phyloP scores from a whole-genome alignment of 2,888 invertebrate species.

The Pollenia angustigena region DNA sequence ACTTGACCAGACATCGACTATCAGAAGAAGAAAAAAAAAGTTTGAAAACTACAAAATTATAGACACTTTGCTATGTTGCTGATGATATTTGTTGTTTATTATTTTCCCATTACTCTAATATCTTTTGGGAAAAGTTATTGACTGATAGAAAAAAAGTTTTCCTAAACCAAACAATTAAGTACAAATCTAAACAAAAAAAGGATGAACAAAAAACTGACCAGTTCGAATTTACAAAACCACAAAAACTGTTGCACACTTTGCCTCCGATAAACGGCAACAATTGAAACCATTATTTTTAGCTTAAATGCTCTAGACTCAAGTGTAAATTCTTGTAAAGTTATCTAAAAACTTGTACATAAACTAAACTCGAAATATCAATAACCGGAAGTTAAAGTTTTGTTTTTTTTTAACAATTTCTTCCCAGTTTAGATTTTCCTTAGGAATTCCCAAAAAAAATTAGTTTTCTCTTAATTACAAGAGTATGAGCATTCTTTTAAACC shows the following conservation, averaged over 20 bases:
- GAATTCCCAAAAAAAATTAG: background rate
- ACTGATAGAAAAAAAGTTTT: conserved; percentile 48
- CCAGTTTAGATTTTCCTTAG: conserved; percentile 1
- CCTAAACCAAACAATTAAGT: conserved; percentile 39
- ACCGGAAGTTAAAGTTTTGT: conserved; percentile 74
- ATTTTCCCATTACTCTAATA: conserved; percentile 59
- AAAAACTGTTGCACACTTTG: conserved; percentile 35
- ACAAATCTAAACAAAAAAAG: conserved; percentile 29
- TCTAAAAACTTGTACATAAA: conserved; percentile 43
- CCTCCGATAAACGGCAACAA: no score
- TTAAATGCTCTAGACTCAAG: no score
- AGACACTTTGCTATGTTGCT: conserved; percentile 72
- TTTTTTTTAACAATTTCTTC: conserved; percentile 14
- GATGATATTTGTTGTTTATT: conserved; percentile 67
- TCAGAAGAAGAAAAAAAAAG: conserved; percentile 33
- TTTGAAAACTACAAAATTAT: conserved; percentile 74
- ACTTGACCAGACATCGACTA: conserved; percentile 23
- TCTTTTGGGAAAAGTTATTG: conserved; percentile 35
- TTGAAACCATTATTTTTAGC: no score
- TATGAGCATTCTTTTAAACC: conserved; percentile 37
- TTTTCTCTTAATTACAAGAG: background rate
- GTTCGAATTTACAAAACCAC: conserved; percentile 26
- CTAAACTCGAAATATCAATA: conserved; percentile 76
- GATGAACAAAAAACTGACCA: conserved; percentile 6
- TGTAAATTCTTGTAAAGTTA: no score